Evolutionary conservation across 1,140 invertebrate species (phyloP).

Genomic region (Orussus abietinus): DNA sequence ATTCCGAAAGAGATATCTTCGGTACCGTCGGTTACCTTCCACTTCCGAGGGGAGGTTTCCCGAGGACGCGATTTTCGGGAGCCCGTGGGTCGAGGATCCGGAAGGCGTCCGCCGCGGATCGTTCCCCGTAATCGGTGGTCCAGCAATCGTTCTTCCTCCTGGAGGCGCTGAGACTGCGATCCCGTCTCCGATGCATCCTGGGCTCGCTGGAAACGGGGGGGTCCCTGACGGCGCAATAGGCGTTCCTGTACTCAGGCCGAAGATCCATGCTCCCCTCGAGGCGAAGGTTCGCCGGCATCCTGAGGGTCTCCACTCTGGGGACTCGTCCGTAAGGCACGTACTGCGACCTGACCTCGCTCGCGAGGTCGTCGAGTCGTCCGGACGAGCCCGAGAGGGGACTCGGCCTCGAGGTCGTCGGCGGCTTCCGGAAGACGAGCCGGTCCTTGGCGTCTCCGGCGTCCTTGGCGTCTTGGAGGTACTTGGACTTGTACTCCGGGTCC

Average conservation of each 20-base stretch:
- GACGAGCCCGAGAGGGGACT: too few relatives aligned
- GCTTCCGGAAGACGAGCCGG: slow-evolving; percentile 30
- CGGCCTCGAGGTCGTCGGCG: slow-evolving; percentile 27
- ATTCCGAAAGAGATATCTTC: background rate
- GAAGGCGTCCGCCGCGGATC: slow-evolving; percentile 38
- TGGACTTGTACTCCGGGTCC: slow-evolving; percentile 50
- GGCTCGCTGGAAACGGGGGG: slow-evolving; percentile 11
- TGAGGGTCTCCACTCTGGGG: slow-evolving; percentile 33
- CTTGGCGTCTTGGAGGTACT: slow-evolving; percentile 36
- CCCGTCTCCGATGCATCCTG: slow-evolving; percentile 22
- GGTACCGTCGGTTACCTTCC: slow-evolving; percentile 28
- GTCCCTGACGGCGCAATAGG: slow-evolving; percentile 26
- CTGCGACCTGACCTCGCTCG: slow-evolving; percentile 35
- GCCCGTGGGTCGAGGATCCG: slow-evolving; percentile 38
- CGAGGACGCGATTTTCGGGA: slow-evolving; percentile 38
- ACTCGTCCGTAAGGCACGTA: slow-evolving; percentile 36
- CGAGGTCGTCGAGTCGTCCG: too few relatives aligned
- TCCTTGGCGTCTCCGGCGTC: slow-evolving; percentile 37
- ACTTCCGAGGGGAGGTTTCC: slow-evolving; percentile 35
- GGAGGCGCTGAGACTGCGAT: slow-evolving; percentile 33
- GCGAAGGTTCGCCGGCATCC: slow-evolving; percentile 39
- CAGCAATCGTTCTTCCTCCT: slow-evolving; percentile 38
- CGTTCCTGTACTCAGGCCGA: slow-evolving; percentile 53
- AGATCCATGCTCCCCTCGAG: slow-evolving; percentile 47
- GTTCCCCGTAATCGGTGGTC: slow-evolving; percentile 35